These are phyloP conservation scores for Anseranas semipalmata DNA, from an alignment of 2,113 vertebrate genomes.

Conservation along the genomic window DNA sequence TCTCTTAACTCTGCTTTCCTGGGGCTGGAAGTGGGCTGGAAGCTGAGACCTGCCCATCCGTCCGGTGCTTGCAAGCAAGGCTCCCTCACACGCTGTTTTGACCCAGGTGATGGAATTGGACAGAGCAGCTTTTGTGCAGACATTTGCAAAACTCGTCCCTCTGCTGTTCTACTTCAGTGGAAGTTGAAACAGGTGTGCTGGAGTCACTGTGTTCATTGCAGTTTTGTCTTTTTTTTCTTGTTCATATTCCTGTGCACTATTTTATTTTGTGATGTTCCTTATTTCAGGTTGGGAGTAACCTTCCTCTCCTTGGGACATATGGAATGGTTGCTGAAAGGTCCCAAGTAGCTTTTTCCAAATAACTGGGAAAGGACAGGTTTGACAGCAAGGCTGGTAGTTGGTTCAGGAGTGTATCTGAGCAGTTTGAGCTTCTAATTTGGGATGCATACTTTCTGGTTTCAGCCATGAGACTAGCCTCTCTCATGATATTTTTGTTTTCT, in stretches of 20 bases:
- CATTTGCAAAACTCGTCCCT: slow-evolving; percentile 2
- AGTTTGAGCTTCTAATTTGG: background rate
- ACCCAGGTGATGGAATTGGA: slow-evolving; percentile 31
- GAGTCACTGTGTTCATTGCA: background rate
- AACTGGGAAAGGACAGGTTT: background rate
- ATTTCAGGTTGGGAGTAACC: background rate
- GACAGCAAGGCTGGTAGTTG: background rate
- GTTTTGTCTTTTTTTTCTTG: background rate
- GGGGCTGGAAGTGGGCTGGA: background rate
- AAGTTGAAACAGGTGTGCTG: slow-evolving; percentile 40
- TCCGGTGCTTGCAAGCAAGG: background rate
- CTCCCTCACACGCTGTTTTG: background rate
- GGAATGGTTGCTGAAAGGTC: background rate
- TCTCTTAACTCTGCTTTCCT: background rate
- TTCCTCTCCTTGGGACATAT: background rate
- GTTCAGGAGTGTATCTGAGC: background rate
- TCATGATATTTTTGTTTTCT: background rate
- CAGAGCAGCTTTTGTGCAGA: slow-evolving; percentile 51
- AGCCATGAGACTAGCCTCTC: background rate
- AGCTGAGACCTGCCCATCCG: background rate
- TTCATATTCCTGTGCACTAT: background rate
- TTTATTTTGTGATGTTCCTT: background rate
- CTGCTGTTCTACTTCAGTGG: background rate
- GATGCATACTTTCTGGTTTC: background rate
- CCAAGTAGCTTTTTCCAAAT: background rate